phyloP scores from a whole-genome alignment of 2,888 invertebrate genomes.

The Cistogaster globosa region DNA sequence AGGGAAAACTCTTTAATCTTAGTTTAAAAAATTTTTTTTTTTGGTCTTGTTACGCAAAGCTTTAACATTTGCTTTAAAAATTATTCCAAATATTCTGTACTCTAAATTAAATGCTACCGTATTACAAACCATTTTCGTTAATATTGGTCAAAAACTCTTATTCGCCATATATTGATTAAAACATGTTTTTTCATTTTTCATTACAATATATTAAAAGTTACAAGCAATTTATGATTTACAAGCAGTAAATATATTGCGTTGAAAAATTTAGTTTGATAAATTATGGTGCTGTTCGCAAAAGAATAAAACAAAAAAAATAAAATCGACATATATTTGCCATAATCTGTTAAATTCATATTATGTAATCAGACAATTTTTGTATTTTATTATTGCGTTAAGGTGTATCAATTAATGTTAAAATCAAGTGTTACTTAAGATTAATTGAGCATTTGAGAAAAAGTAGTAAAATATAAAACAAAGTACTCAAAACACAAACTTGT shows the following conservation, averaged over 20 bases:
- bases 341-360: conserved; percentile 32
- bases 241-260: conserved; percentile 26
- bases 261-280: conserved; percentile 51
- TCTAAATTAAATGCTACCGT: conserved; percentile 30
- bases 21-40: neutral
- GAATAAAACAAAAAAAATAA: neutral
- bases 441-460: conserved; percentile 46
- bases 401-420: conserved; percentile 31
- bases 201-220: conserved; percentile 33
- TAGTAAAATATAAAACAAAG: conserved; percentile 24
- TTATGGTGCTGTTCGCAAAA: conserved; percentile 34
- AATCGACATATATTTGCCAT: conserved; percentile 6
- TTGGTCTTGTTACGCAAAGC: neutral
- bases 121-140: conserved; percentile 30
- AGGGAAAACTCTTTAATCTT: too few species aligned
- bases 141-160: conserved; percentile 21
- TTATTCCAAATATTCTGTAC: too few species aligned
- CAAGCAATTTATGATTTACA: conserved; percentile 45
- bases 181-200: conserved; percentile 34
- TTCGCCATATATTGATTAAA: conserved; percentile 12
- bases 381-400: conserved; percentile 27
- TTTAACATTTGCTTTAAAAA: too few species aligned
- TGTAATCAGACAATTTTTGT: conserved; percentile 44
- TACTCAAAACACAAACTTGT: conserved; percentile 57
- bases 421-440: conserved; percentile 41